Base-by-base conservation (phyloP, 1,140 invertebrate genomes). In the Drosophila lowei region DNA sequence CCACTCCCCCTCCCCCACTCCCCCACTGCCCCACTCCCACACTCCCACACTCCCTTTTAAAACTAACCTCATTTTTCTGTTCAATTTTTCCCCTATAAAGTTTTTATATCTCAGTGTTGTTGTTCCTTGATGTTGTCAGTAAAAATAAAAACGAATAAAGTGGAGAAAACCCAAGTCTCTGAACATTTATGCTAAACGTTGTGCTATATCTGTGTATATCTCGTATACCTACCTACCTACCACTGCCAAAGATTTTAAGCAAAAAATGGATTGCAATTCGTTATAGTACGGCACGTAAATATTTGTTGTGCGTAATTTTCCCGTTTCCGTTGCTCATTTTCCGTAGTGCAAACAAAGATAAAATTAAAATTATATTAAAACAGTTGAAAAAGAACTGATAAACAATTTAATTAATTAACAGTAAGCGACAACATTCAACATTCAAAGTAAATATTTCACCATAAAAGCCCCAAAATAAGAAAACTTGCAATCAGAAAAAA, bases 51-150 rank as follows among this genome's bases (percentile, higher is more conserved):
- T 38, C 42, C 46, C 18, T 25, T 11, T 21, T 46, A 57, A 28
- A 60, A 59, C 41, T 16, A 56, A n/a, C 60, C 57, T 66, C 18
- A 2, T 56, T 58, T 21, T 52, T 56, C 28, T 57, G 9, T 66
- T 73, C 68, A 18, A 79, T 62, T 57, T 30, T 43, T 52, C 4
- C 16, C 44, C 47, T 44, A 84, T 84, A 79, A 84, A 76, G 25
- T 77, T 84, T 77, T 85, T 77, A 86, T 81, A 78, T 86, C 67
- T 88, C 83, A 70, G 60, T 88, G 83, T 88, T 88, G 83, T 88
- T 88, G 81, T 83, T 88, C 43, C 42, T 86, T 67, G 75, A 79
- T 88, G 84, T 88, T 79, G 83, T 88, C 60, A 78, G 23, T 25
- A 59, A 53, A 76, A 58, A 68, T 54, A 42, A 30, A 61, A 54